Evolutionary conservation across 2,888 invertebrate species (phyloP), one percentile per base, ranked within the genome.

Genomic region (Drosophila heteroneura): DNA sequence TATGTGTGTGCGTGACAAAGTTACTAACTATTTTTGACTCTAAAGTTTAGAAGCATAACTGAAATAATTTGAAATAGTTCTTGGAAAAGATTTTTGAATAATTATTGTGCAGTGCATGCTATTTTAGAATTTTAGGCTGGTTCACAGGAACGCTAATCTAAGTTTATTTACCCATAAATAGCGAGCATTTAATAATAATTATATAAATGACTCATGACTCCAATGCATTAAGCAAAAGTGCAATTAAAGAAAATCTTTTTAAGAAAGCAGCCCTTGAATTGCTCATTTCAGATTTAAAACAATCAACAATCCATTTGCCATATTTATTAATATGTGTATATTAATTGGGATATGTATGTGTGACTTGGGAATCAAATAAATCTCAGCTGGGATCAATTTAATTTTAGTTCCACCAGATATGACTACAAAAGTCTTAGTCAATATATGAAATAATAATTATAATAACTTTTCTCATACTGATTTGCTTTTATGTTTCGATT

Each of bases 11-110:
- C 78, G 78, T 79, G 79, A 73, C 70, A 53, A 53, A 22, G 22
- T 61, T 37, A 39, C 63, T 37, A 76, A 62, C 70, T 68, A 47
- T 52, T 54, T 74, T 16, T 14, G 16, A 9, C 14, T 47, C 47
- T 26, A 26, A 47, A 47, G 26, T 47, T 47, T 28, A 56, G 52
- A 61, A 53, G 26, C 37, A 52, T 58, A 60, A 63, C 47, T 53
- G 47, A 58, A 76, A 63, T 68, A 61, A 67, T 76, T 69, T 35
- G 33, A 71, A 71, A 77, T 60, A 68, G 59, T 89, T 82, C 82
- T 58, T 57, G 70, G 85, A 87, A 89, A 62, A 69, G 63, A 77
- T 51, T 74, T 58, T 56, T 37, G 3, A 47, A 32, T 72, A 68
- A 73, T 76, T 68, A 32, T 33, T 12, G 58, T 37, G 39, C 65